Percentiles rank a stretch among this genome's conserved stretches.
phyloP scores from a whole-genome alignment of 2,113 vertebrate species.

The Oophaga pumilio region DNA sequence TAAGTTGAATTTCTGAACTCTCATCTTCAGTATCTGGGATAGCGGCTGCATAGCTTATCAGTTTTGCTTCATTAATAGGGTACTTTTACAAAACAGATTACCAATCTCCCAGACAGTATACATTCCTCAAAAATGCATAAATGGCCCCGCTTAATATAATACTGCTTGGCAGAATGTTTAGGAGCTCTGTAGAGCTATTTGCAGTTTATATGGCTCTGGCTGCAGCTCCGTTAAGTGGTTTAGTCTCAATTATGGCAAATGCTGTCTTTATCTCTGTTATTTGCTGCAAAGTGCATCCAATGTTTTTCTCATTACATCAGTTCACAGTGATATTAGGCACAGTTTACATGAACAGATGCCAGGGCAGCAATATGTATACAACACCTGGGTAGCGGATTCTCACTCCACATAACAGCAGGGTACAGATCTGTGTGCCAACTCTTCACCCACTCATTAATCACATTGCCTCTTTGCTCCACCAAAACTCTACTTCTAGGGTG shows the following conservation, averaged over 20 bases:
- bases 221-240: slow-evolving; percentile 7
- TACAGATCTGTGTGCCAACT: slow-evolving; percentile 24
- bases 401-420: slow-evolving; percentile 38
- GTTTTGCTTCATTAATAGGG: too few species aligned
- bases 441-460: slow-evolving; percentile 53
- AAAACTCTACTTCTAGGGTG: background rate
- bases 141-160: background rate
- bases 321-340: slow-evolving; percentile 25
- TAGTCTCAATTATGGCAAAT: background rate
- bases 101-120: background rate
- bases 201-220: background rate
- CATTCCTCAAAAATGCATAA: background rate
- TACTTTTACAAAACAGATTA: too few species aligned
- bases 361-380: slow-evolving; percentile 44
- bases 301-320: slow-evolving; percentile 44
- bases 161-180: background rate
- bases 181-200: background rate
- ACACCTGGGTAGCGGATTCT: slow-evolving; percentile 49
- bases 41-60: too few species aligned
- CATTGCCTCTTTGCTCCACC: slow-evolving; percentile 16
- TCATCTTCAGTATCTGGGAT: too few species aligned
- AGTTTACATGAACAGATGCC: slow-evolving; percentile 43
- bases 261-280: background rate
- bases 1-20: too few species aligned
- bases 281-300: slow-evolving; percentile 7